Base-by-base conservation (phyloP, 2,797 vertebrate genomes). In the Potorous gilbertii region DNA sequence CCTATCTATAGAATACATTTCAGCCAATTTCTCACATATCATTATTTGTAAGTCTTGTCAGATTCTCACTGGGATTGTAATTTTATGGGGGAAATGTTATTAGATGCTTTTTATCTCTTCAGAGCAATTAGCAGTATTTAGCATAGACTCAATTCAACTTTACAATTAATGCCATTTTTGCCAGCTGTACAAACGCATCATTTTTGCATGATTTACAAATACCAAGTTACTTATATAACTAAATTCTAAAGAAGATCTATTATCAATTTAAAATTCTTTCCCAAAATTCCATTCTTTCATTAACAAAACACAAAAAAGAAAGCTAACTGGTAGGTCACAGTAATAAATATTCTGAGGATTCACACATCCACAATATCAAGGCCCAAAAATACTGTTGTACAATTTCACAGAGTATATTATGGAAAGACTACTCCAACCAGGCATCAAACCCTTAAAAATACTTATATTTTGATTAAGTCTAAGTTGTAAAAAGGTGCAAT, bases 321-420 rank as follows among this genome's bases (percentile, higher is more conserved):
- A 95, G 90, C 46, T 95, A 96, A 95, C 11, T 34, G 90, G 93
- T 93, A 29, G 54, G 50, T 96, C 90, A 96, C 62, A 94, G 18
- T 40, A 97, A 95, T 40, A 74, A 6, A 54, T 34, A 90, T 31
- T 52, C 14, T 28, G 95, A 50, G 8, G 96, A 96, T 56, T 94
- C 90, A 95, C n/a, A 94, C 55, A 89, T 89, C 8, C 28, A 92
- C n/a, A 74, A 74, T 40, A 74, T 21, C n/a, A 74, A 74, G 16
- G 34, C n/a, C n/a, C 74, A 56, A 46, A 66, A 91, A 92, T 90
- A 2, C 10, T 62, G 55, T 55, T 62, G 55, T 55, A 90, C 0
- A 29, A 89, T 92, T 5, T 90, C 93, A 92, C 34, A 66, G 94
- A 62, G n/a, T 95, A 90, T 12, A 57, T 21, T 55, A 94, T 27